Evolutionary conservation across 2,113 vertebrate genomes (phyloP), one percentile per base, ranked within the genome.

Genomic region (Platichthys flesus): DNA sequence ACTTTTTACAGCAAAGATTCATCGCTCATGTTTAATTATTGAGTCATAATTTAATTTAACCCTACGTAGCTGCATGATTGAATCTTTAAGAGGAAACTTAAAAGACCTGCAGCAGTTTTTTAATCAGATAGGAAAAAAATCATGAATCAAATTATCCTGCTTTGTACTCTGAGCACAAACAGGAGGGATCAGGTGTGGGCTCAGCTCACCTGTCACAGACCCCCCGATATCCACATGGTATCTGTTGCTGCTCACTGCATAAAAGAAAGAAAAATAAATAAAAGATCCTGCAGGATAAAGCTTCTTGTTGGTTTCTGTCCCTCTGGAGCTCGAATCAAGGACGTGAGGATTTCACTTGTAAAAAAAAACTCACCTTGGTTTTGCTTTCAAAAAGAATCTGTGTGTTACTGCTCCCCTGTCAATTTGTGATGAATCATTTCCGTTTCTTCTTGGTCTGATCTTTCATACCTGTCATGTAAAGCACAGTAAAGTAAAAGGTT

Each of bases 91-190:
- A 71, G 24, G 3, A 61, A 45, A 24, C 35, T 21, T 12, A 51
- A 21, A 40, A 66, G n/a, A 37, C 3, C 5, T 49, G 26, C 16
- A 10, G 4, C 24, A 35, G 28, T 31, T 31, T 31, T 31, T 31
- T 31, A 31, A 31, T 1, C 28, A 31, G 57, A 45, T 47, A 12
- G 31, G 42, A 21, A 21, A 47, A 49, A 9, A 58, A 37, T 37
- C 28, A 2, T 35, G 66, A 62, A 76, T 61, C n/a, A 20, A 35
- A 63, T 68, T 57, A 65, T 74, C 52, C 47, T 13, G 37, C 60
- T 62, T 23, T 28, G 45, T 21, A 56, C 24, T 20, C 71, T 42
- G 31, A 6, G 14, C 31, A 9, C 23, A 71, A 13, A 42, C 7
- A 24, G 3, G 28, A 63, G 10, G 42, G 59, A 52, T 8, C 45